Percentiles rank a stretch among this genome's conserved stretches.
phyloP scores from a whole-genome alignment of 2,888 invertebrate genomes.

The Hecatera dysodea region DNA sequence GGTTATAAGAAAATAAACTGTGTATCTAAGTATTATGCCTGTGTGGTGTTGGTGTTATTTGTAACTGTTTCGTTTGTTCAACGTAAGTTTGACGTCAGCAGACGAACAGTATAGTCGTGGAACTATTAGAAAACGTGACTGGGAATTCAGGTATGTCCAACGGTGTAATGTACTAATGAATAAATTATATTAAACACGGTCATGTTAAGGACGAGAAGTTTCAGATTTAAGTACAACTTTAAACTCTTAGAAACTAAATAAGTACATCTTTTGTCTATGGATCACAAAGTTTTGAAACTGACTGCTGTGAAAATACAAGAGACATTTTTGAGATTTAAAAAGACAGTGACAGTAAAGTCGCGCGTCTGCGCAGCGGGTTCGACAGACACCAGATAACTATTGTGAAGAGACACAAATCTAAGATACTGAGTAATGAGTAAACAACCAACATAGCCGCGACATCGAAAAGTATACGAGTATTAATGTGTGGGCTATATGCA shows the following conservation, averaged over 20 bases:
- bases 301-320: slow-evolving; percentile 32
- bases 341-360: slow-evolving; percentile 8
- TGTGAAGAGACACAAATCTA: slow-evolving; percentile 54
- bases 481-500: slow-evolving; percentile 46
- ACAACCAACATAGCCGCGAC: slow-evolving; percentile 42
- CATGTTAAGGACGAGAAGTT: slow-evolving; percentile 24
- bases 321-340: slow-evolving; percentile 14
- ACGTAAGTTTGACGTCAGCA: slow-evolving; percentile 44
- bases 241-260: slow-evolving; percentile 8
- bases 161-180: slow-evolving; percentile 35
- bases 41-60: slow-evolving; percentile 16
- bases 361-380: slow-evolving; percentile 2
- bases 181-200: slow-evolving; percentile 25
- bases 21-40: slow-evolving; percentile 25
- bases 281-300: slow-evolving; percentile 32
- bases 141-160: slow-evolving; percentile 31
- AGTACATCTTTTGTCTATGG: not conserved
- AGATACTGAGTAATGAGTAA: slow-evolving; percentile 47
- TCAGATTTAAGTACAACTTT: slow-evolving; percentile 22
- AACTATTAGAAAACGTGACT: slow-evolving; percentile 46
- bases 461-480: slow-evolving; percentile 58
- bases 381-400: slow-evolving; percentile 33
- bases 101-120: slow-evolving; percentile 26
- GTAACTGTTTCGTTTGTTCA: slow-evolving; percentile 32
- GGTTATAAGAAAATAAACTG: slow-evolving; percentile 47